phyloP scores from a whole-genome alignment of 2,113 vertebrate genomes.

The Cephalopholis sonnerati region DNA sequence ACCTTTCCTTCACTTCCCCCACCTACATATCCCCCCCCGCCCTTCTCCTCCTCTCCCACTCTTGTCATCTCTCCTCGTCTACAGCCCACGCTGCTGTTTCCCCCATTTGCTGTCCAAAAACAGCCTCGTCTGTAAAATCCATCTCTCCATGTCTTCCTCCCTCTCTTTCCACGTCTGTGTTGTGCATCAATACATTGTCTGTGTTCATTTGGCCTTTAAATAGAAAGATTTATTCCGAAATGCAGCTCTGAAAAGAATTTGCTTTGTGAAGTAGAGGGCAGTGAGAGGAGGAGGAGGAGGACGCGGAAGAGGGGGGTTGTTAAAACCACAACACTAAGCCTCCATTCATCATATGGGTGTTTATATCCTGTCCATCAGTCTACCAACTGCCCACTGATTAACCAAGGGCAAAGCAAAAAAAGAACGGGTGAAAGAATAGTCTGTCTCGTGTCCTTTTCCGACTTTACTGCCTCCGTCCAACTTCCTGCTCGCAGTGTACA shows the following conservation, averaged over 20 bases:
- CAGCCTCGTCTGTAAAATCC: slow-evolving; percentile 81
- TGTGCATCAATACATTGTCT: slow-evolving; percentile 82
- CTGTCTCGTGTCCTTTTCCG: slow-evolving; percentile 26
- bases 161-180: slow-evolving; percentile 71
- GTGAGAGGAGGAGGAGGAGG: slow-evolving; percentile 51
- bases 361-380: slow-evolving; percentile 74
- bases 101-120: slow-evolving; percentile 76
- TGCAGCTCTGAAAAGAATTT: slow-evolving; percentile 76
- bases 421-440: slow-evolving; percentile 42
- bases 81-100: slow-evolving; percentile 72
- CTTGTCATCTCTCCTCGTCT: slow-evolving; percentile 59
- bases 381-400: slow-evolving; percentile 74
- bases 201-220: slow-evolving; percentile 85
- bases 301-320: slow-evolving; percentile 40
- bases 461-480: slow-evolving; percentile 26
- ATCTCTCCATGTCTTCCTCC: slow-evolving; percentile 61
- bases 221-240: slow-evolving; percentile 82
- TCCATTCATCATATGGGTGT: slow-evolving; percentile 82
- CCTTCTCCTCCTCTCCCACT: slow-evolving; percentile 64
- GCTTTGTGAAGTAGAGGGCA: slow-evolving; percentile 79
- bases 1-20: slow-evolving; percentile 62
- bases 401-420: slow-evolving; percentile 40
- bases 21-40: slow-evolving; percentile 20
- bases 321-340: slow-evolving; percentile 78
- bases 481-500: slow-evolving; percentile 43